phyloP scores from a whole-genome alignment of 2,113 vertebrate species.

The Isurus oxyrinchus region DNA sequence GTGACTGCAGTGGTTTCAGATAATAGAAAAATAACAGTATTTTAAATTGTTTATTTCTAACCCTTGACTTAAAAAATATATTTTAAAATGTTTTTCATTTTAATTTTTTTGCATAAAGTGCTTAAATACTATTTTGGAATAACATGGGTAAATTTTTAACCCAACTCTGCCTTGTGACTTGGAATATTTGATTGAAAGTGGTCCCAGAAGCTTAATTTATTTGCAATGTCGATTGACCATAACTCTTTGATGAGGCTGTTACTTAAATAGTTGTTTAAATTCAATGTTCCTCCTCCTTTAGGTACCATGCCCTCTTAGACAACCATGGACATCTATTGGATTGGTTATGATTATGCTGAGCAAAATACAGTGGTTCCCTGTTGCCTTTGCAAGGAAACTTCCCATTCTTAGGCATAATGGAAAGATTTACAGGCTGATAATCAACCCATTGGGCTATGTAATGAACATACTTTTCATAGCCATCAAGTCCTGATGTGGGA shows the following conservation, averaged over 20 bases:
- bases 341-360: too few species aligned
- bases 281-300: neutral
- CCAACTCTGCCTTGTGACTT: neutral
- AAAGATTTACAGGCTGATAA: too few species aligned
- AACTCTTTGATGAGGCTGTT: neutral
- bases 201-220: neutral
- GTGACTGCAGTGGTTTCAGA: neutral
- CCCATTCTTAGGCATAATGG: too few species aligned
- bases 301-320: too few species aligned
- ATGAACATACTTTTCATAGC: too few species aligned
- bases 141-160: neutral
- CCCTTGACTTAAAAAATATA: neutral
- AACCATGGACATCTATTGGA: too few species aligned
- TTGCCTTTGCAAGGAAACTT: too few species aligned
- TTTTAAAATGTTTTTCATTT: neutral
- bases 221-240: neutral
- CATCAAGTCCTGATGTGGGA: too few species aligned
- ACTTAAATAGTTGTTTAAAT: neutral
- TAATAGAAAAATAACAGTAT: neutral
- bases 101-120: neutral
- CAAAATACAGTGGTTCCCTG: too few species aligned
- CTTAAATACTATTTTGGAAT: neutral
- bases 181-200: neutral
- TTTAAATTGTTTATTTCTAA: neutral
- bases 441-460: too few species aligned